Evolutionary conservation across 92 coral and sea anemone species (phyloP).

Genomic region (Parazoanthus darwini): DNA sequence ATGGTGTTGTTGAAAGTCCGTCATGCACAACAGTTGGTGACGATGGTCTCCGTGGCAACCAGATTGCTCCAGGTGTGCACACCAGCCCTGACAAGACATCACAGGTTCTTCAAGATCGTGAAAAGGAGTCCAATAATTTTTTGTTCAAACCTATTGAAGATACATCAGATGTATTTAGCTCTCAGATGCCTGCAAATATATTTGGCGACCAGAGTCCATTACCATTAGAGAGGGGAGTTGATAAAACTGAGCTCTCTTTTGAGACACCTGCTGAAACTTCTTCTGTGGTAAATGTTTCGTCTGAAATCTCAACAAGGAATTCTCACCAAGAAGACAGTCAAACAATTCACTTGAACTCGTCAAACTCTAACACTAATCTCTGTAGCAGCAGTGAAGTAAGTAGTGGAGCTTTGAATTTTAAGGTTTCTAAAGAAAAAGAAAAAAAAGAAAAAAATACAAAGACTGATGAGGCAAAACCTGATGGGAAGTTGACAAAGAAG

Average conservation of each 20-base stretch:
- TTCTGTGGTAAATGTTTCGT: constrained; percentile 29
- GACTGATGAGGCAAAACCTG: constrained; percentile 39
- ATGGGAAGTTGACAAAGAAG: constrained; percentile 43
- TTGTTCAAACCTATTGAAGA: constrained; percentile 5
- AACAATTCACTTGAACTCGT: neutral
- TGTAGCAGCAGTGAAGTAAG: neutral
- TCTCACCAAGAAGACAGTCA: constrained; percentile 2
- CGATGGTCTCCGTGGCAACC: constrained; percentile 84
- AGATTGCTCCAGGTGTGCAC: constrained; percentile 75
- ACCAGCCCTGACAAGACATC: constrained; percentile 38
- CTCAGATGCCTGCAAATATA: constrained; percentile 19
- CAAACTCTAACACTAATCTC: constrained; percentile 22
- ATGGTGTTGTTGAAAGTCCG: constrained; percentile 50
- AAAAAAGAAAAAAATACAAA: constrained; percentile 49
- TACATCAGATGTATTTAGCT: constrained; percentile 1
- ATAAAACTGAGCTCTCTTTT: neutral
- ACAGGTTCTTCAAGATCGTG: neutral
- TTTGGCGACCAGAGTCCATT: constrained; percentile 38
- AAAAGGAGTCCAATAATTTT: neutral
- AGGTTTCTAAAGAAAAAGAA: constrained; percentile 47
- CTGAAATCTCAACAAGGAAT: constrained; percentile 9
- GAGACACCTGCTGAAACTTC: constrained; percentile 12
- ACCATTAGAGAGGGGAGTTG: neutral
- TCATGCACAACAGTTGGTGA: constrained; percentile 63
- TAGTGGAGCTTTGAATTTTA: constrained; percentile 37